phyloP scores from a whole-genome alignment of 2,888 invertebrate species.

The Himalopsyche japonica region DNA sequence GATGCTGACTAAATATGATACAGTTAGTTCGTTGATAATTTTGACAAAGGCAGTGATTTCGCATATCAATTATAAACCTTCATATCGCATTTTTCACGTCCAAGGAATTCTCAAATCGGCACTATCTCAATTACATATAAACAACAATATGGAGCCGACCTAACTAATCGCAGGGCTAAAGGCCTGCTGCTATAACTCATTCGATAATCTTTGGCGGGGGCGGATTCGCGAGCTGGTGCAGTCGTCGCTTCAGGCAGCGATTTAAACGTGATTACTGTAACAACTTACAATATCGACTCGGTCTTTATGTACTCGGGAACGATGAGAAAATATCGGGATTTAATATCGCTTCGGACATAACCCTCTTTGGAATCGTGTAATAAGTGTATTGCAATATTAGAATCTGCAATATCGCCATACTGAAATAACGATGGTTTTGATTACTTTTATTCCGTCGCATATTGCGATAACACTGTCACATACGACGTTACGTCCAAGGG shows the following conservation, averaged over 20 bases:
- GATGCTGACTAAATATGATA: too few species aligned
- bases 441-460: too few species aligned
- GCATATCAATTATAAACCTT: too few species aligned
- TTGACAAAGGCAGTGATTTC: too few species aligned
- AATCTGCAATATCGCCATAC: too few species aligned
- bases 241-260: not conserved
- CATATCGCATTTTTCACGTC: not conserved
- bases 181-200: not conserved
- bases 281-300: not conserved
- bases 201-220: not conserved
- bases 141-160: not conserved
- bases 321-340: not conserved
- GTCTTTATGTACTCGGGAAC: not conserved
- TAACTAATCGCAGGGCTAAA: not conserved
- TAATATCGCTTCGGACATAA: not conserved
- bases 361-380: too few species aligned
- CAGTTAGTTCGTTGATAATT: too few species aligned
- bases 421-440: too few species aligned
- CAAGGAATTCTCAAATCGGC: not conserved
- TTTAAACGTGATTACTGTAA: not conserved
- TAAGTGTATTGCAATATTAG: too few species aligned
- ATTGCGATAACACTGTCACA: too few species aligned
- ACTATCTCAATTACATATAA: not conserved
- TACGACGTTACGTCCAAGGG: too few species aligned
- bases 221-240: not conserved